A percentile compares a stretch with the other conserved stretches of the same genome.
These are phyloP conservation scores for Agrilus planipennis DNA, from an alignment of 1,140 invertebrate genomes.

Conservation along the genomic window DNA sequence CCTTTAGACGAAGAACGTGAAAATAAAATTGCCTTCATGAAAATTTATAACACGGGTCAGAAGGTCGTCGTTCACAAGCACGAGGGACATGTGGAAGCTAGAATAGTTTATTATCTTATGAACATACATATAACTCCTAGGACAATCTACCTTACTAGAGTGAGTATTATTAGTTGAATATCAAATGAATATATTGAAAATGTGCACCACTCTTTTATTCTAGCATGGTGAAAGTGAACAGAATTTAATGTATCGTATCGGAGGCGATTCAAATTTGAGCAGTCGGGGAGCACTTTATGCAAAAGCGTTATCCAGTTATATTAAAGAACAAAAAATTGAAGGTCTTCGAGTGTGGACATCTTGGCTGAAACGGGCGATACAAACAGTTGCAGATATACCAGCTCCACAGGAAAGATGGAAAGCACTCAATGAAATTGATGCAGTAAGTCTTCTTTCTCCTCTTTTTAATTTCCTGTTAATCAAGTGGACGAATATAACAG, in stretches of 20 bases:
- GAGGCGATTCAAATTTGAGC: constrained; percentile 86
- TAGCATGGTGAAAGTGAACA: constrained; percentile 95
- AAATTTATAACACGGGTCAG: constrained; percentile 94
- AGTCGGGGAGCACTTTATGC: constrained; percentile 74
- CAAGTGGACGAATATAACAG: no score
- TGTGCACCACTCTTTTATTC: no score
- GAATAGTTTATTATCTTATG: constrained; percentile 99
- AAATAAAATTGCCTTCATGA: constrained; percentile 79
- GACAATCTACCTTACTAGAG: constrained; percentile 93
- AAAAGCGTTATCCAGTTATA: constrained; percentile 68
- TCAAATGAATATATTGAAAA: no score
- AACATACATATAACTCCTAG: constrained; percentile 97
- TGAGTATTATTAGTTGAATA: constrained; percentile 35
- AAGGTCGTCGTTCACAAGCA: constrained; percentile 90
- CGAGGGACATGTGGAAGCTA: constrained; percentile 93
- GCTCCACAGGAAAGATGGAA: constrained; percentile 97
- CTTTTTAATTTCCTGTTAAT: no score
- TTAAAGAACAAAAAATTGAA: constrained; percentile 76
- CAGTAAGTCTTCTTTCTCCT: constrained; percentile 55
- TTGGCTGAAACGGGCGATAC: constrained; percentile 90
- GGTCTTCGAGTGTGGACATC: constrained; percentile 96
- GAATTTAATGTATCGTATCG: constrained; percentile 88
- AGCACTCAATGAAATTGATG: constrained; percentile 98
- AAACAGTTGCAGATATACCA: constrained; percentile 82
- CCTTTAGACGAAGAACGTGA: constrained; percentile 75